A percentile compares a stretch with the other conserved stretches of the same genome.
phyloP scores from a whole-genome alignment of 2,113 vertebrate species.

The Sula dactylatra region DNA sequence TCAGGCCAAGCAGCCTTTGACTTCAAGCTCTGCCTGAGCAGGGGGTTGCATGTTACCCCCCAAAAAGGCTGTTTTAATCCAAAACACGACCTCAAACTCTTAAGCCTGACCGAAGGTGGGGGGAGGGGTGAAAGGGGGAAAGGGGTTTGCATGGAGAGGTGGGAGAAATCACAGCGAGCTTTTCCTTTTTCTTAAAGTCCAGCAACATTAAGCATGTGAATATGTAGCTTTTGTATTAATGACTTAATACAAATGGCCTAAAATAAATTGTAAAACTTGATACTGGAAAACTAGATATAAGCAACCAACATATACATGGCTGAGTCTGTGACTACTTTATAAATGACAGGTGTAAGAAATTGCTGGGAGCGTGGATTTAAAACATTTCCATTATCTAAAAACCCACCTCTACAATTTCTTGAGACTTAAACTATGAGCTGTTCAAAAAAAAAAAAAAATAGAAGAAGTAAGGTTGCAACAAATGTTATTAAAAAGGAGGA shows the following conservation, averaged over 20 bases:
- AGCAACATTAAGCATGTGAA: slow-evolving; percentile 39
- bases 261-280: slow-evolving; percentile 24
- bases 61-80: not conserved
- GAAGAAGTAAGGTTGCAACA: not conserved
- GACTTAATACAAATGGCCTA: not conserved
- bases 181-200: slow-evolving; percentile 21
- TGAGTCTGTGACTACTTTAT: slow-evolving; percentile 4
- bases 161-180: slow-evolving; percentile 47
- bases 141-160: not conserved
- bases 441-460: not conserved
- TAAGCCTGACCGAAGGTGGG: not conserved
- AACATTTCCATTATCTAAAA: slow-evolving; percentile 1
- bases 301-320: slow-evolving; percentile 10
- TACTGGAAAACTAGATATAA: slow-evolving; percentile 21
- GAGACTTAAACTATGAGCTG: slow-evolving; percentile 9
- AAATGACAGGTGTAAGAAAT: not conserved
- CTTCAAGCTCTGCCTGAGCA: not conserved
- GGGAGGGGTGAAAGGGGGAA: no score
- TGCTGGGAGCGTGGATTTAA: slow-evolving; percentile 5
- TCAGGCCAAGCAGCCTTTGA: not conserved
- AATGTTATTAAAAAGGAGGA: not conserved
- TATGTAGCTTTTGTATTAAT: slow-evolving; percentile 17
- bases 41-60: not conserved
- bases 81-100: not conserved
- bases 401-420: slow-evolving; percentile 41